These are phyloP conservation scores for Albula goreensis DNA, from an alignment of 2,113 vertebrate genomes.

Conservation along the genomic window DNA sequence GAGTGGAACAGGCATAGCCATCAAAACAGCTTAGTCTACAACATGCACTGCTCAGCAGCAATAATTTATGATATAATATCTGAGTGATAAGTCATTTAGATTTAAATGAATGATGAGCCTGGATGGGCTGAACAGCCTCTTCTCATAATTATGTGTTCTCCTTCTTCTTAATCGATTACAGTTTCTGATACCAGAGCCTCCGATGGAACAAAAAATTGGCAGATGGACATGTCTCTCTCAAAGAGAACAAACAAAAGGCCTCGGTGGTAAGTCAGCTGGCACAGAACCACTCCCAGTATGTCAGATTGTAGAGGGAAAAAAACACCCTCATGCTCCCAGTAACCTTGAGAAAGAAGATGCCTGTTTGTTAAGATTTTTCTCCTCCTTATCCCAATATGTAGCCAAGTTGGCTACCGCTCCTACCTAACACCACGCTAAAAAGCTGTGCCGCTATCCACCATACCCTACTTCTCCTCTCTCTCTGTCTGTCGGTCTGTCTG, in stretches of 20 bases:
- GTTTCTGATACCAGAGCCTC: background rate
- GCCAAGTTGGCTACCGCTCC: background rate
- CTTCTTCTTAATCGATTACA: background rate
- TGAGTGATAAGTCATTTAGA: no score
- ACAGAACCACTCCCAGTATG: background rate
- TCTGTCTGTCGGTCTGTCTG: no score
- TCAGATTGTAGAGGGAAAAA: background rate
- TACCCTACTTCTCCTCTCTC: background rate
- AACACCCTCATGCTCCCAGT: background rate
- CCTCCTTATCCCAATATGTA: background rate
- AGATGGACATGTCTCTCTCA: background rate
- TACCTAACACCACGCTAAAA: background rate
- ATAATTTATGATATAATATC: no score
- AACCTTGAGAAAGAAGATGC: background rate
- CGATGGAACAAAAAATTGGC: background rate
- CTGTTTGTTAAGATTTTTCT: background rate
- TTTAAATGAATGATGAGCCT: no score
- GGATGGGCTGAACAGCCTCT: no score
- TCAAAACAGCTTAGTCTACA: no score
- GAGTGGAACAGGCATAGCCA: no score
- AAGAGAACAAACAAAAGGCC: background rate
- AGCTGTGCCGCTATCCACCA: background rate
- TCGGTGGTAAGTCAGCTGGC: background rate
- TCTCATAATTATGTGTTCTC: no score
- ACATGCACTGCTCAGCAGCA: no score